Evolutionary conservation across 1,140 invertebrate genomes (phyloP), one percentile per base, ranked within the genome.

Genomic region (Liolophura sinensis): DNA sequence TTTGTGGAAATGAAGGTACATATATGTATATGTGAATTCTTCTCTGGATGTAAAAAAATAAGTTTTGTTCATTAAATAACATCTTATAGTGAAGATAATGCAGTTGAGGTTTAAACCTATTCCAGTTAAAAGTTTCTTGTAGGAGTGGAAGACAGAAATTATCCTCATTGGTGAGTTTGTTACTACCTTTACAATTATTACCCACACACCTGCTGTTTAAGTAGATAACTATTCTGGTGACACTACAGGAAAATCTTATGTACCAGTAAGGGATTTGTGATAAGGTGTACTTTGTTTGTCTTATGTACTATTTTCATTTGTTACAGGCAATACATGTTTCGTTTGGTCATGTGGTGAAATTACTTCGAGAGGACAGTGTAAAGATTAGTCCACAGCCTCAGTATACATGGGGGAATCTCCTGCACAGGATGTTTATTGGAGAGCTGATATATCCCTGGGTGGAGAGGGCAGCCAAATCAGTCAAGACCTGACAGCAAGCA

Each of bases 391-490:
- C 14, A 40, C 52, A 22, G 64, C 47, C 16, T 58, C 25, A 25
- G 15, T 46, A 69, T 51, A 60, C 71, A 1, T 69, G 71, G 73
- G 25, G 20, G 46, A 55, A 67, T n/a, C 60, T 73, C 20, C 25
- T 72, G n/a, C 22, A 47, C 48, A 57, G 58, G 22, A 27, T 75
- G 47, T 61, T 70, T 50, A 64, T 59, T 11, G 73, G 73, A 1
- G 51, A 68, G 20, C 62, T 75, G 0, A 56, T 75, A n/a, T 75
- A 75, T 62, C 73, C 73, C 1, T 75, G 73, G 73, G 56, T 75
- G 24, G 54, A 22, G 22, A 50, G 3, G 9, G 31, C 31, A 5
- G 31, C 31, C 31, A 40, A 40, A 3, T 5, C 31, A 5, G 31
- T 40, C 31, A 40, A 40, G 31, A 40, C 31, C 3, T 40, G 31